phyloP scores from a whole-genome alignment of 1,140 invertebrate genomes.

The Aethina tumida region DNA sequence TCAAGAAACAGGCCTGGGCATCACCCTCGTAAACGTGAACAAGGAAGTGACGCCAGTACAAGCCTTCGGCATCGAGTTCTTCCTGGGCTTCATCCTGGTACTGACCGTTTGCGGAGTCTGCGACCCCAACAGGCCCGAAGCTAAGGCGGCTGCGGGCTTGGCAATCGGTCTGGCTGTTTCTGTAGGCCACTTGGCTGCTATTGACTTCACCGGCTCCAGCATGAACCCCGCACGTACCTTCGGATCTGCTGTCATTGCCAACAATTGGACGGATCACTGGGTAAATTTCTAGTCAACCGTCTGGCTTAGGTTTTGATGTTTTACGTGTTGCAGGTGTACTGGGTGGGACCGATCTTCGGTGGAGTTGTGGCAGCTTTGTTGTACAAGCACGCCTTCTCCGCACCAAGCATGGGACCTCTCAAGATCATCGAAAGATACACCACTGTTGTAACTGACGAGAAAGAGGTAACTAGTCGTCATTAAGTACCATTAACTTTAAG shows the following conservation, averaged over 20 bases:
- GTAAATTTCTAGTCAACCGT: conserved; percentile 46
- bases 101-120: conserved; percentile 81
- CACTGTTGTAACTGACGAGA: conserved; percentile 51
- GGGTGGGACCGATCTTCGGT: conserved; percentile 75
- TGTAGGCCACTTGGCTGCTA: conserved; percentile 76
- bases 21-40: conserved; percentile 15
- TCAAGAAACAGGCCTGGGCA: conserved; percentile 29
- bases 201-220: conserved; percentile 73
- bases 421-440: conserved; percentile 41
- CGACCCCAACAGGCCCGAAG: conserved; percentile 60
- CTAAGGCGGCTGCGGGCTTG: conserved; percentile 72
- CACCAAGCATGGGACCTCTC: conserved; percentile 39
- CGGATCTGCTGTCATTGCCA: conserved; percentile 71
- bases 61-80: conserved; percentile 80
- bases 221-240: conserved; percentile 86
- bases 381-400: conserved; percentile 62
- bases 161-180: conserved; percentile 84
- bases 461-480: conserved; percentile 44
- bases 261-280: conserved; percentile 71
- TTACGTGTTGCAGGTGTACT: conserved; percentile 66
- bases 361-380: conserved; percentile 65
- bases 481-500: conserved; percentile 1
- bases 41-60: conserved; percentile 46
- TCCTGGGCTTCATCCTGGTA: conserved; percentile 81
- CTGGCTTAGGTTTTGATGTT: too few relatives aligned